Base-by-base conservation (phyloP, 2,113 vertebrate genomes). In the Neopipo cinnamomea region DNA sequence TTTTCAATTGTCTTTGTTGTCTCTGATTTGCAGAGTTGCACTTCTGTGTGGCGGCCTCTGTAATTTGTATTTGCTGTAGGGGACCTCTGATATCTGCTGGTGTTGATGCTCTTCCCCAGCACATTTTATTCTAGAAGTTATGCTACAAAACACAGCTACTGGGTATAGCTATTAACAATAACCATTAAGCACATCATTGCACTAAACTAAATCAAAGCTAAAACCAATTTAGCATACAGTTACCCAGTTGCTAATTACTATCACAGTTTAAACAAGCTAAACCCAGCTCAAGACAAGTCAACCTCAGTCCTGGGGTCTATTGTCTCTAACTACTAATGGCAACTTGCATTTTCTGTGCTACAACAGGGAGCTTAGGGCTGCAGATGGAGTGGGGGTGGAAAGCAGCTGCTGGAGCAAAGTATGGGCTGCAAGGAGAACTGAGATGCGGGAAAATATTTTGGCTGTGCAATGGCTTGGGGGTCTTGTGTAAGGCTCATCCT, bases 351-450 rank as follows among this genome's bases (percentile, higher is more conserved):
- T 90, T 55, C 37, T 23, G 2, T 41, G 31, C 22, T 61, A 33
- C 15, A 47, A 27, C 6, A 18, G 14, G 19, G 23, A 35, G 4
- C 5, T 0, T 0, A 71, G 31, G 33, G n/a, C 22, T 90, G 70
- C 28, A 37, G 31, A 11, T 71, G n/a, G 24, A 58, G 12, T 11
- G 6, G 27, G 14, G 14, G 3, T 67, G 25, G n/a, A 82, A 78
- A 2, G 21, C 27, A 35, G 24, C 31, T 78, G 24, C 65, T 53
- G 31, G 35, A 81, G 41, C 4, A 55, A 65, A 62, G 25, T 15
- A 15, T 30, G 18, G 23, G 9, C 68, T 84, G 25, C 22, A 47
- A 28, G 67, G 67, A 61, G 16, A 88, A 15, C 21, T 33, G 19
- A 16, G 11, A 44, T 30, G 11, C 55, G 46, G 19, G 23, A 72